These are phyloP conservation scores for Camelus bactrianus DNA, from an alignment of 2,113 vertebrate genomes.

Conservation along the genomic window DNA sequence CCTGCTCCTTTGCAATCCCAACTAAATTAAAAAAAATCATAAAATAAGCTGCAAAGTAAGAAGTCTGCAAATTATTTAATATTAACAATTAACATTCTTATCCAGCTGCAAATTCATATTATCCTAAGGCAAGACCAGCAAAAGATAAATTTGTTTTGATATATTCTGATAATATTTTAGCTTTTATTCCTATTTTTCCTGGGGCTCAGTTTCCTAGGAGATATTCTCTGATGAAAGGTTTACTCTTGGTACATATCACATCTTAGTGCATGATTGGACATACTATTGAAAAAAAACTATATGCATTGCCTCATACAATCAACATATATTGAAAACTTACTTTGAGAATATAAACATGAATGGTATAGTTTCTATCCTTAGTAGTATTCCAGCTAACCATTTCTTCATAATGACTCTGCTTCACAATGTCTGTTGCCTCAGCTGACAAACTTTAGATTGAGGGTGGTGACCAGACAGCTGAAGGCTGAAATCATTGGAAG, in stretches of 20 bases:
- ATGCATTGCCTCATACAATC: background rate
- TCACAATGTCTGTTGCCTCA: background rate
- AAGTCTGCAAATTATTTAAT: slow-evolving; percentile 55
- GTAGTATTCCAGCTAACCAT: background rate
- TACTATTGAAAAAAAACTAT: background rate
- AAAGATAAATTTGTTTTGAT: slow-evolving; percentile 15
- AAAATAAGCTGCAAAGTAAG: slow-evolving; percentile 49
- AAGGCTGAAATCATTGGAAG: background rate
- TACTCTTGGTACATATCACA: background rate
- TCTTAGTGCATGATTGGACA: background rate
- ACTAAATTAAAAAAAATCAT: slow-evolving; percentile 54
- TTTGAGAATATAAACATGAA: background rate
- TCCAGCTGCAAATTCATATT: background rate
- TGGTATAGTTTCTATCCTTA: background rate
- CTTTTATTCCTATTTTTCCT: background rate
- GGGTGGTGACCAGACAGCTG: background rate
- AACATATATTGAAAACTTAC: background rate
- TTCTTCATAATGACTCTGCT: background rate
- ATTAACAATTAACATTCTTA: slow-evolving; percentile 50
- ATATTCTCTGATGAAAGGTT: background rate
- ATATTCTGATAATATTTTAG: background rate
- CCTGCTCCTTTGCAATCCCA: slow-evolving; percentile 34
- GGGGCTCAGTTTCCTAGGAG: background rate
- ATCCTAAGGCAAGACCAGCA: background rate
- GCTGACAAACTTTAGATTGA: background rate